These are phyloP conservation scores for Sanderia malayensis DNA, from an alignment of 30 jellyfish, hydroid and myxozoan genomes.

Conservation along the genomic window DNA sequence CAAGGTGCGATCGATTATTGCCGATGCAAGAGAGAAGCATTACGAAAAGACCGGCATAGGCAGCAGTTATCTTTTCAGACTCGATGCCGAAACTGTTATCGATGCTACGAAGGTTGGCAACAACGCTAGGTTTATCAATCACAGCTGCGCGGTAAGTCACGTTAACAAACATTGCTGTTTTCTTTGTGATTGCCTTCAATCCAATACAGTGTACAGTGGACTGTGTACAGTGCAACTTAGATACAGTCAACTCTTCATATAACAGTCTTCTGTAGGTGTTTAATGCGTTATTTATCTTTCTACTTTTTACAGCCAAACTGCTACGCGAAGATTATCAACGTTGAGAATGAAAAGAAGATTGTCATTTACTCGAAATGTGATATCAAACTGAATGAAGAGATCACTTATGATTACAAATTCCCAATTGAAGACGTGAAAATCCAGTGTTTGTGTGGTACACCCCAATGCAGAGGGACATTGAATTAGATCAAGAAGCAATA, in stretches of 20 bases:
- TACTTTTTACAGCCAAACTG: slow-evolving; percentile 93
- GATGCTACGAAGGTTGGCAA: slow-evolving; percentile 99
- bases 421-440: slow-evolving; percentile 99
- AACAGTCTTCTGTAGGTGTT: too few relatives aligned
- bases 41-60: slow-evolving; percentile 96
- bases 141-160: slow-evolving; percentile 85
- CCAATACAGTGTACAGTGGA: too few relatives aligned
- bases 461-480: slow-evolving; percentile 95
- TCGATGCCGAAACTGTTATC: slow-evolving; percentile 96
- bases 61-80: slow-evolving; percentile 94
- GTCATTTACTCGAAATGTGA: slow-evolving; percentile 96
- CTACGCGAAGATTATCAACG: slow-evolving; percentile 93
- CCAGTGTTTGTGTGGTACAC: slow-evolving; percentile 98
- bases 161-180: not conserved
- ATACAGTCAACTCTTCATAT: too few relatives aligned
- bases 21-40: slow-evolving; percentile 96
- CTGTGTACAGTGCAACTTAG: too few relatives aligned
- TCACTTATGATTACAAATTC: slow-evolving; percentile 97
- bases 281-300: not conserved
- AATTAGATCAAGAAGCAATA: too few relatives aligned
- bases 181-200: too few relatives aligned
- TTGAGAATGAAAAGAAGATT: slow-evolving; percentile 90
- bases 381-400: slow-evolving; percentile 91
- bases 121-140: slow-evolving; percentile 97
- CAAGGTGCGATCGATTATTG: slow-evolving; percentile 87